Evolutionary conservation across 2,797 vertebrate genomes (phyloP), one percentile per base, ranked within the genome.

Genomic region (Falco berigora): DNA sequence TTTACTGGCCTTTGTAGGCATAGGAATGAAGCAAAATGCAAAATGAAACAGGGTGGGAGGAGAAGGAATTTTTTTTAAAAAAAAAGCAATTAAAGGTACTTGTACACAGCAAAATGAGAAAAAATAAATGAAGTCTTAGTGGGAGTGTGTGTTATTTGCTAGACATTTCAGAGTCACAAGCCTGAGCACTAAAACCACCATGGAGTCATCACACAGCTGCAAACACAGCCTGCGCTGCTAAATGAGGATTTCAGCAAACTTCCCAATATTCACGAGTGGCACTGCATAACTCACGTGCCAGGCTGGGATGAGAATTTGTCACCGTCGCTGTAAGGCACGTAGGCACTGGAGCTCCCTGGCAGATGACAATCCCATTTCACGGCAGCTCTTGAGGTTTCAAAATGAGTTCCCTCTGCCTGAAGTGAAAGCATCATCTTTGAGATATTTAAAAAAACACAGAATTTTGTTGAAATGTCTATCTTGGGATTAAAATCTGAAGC

Each of bases 201-300:
- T 0, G 0, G 69, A 72, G 32, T 32, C 66, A 58, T 46, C n/a
- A 22, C 1, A 0, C 56, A 84, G 46, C 8, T 53, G 38, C 46
- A 28, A 73, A 47, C 24, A 28, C 79, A 92, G 61, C 72, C n/a
- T 7, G 47, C 3, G 3, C 58, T 64, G 69, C 91, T 40, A 12
- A 68, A 64, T 4, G 8, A 73, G 66, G 66, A 44, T 58, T 67
- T 42, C 13, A 10, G 66, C 5, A 3, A 42, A 28, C 11, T 78
- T 59, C 61, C 72, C 6, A 2, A 10, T 12, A 9, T 10, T 63
- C 56, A 28, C 4, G 6, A 67, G 66, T 14, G 64, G 36, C 61
- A 52, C 40, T 5, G 5, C 14, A 4, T 21, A 58, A 28, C 66
- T 86, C 83, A 24, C 4, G 0, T 53, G 92, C 62, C 78, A 30